Evolutionary conservation across 2,888 invertebrate genomes (phyloP), one percentile per base, ranked within the genome.

Genomic region (Didymodactylos carnosus): DNA sequence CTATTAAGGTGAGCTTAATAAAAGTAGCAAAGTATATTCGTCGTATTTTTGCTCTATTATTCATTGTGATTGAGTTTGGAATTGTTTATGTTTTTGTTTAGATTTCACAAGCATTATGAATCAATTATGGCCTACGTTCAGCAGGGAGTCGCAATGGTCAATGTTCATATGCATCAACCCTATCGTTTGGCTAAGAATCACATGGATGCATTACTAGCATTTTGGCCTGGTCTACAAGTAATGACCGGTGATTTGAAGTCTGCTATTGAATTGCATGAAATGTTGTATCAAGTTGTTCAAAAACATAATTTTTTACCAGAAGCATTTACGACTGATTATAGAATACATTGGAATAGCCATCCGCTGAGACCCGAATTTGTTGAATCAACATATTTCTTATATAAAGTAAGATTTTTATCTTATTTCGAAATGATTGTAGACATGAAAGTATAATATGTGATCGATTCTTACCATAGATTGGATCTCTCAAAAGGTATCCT

Each of bases 271-370:
- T 94, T 94, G 0, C 97, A 97, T 82, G 97, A 97, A 84, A 94
- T 97, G 93, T 86, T 98, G 3, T 94, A 94, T 83, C 95, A 97
- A 85, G 94, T 98, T 19, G 92, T 94, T 88, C 91, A 94, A 84
- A 87, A 92, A 80, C 95, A 98, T 83, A 94, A 93, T 77, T 95
- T 97, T 83, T 89, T 98, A 80, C 97, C 97, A 0, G 97, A 98
- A 80, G 97, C 97, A 7, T 98, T 98, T 83, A 97, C 97, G 0
- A 91, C 92, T 0, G 95, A 97, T 84, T 94, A 97, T 80, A 91
- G 92, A 86, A 92, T 98, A 13, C 94, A 97, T 81, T 98, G 97
- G 97, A 94, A 92, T 2, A 94, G 95, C 82, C 94, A 97, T 85
- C 94, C 94, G 2, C 85, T 98, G 5, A 87, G 97, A 49, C 97